Evolutionary conservation across 2,113 vertebrate genomes (phyloP), one percentile per base, ranked within the genome.

Genomic region (Barnardius zonarius): DNA sequence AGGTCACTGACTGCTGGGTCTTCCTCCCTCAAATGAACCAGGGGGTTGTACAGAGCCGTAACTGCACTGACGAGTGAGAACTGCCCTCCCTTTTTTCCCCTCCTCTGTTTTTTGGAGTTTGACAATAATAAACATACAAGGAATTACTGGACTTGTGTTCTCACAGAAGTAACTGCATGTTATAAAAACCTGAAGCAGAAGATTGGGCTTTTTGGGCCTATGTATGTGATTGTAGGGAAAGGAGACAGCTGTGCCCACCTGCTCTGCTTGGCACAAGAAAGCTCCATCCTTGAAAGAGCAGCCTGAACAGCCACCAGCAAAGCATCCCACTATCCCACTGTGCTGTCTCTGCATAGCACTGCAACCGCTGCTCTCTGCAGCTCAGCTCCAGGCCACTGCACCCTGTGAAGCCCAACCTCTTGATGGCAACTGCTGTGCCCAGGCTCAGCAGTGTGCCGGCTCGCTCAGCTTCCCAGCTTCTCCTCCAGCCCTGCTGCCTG

Each of bases 381-480:
- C 61, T 67, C 61, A 41, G 52, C 61, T 46, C 24, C 0, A 1
- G 37, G 52, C 23, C 1, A 2, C 57, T 52, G 44, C 31, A 17
- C 43, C 8, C 23, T 6, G 44, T 1, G 1, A 76, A 54, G 43
- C 62, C 25, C 46, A 61, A 12, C 14, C 24, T 61, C 22, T 31
- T 2, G 2, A 24, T 27, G 39, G 49, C 43, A n/a, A 55, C 37
- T 3, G 3, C 70, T 17, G 19, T 4, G 17, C 63, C 20, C 0
- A 2, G 41, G 48, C n/a, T 41, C 67, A 68, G 68, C 51, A n/a
- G 44, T 30, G 0, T 4, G 2, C 19, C 1, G 1, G 28, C 44
- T 80, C 0, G 0, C 46, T 61, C 0, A 0, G 39, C 62, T 75
- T 54, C 75, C 6, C 48, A 43, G n/a, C 76, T 74, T 80, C 0